A percentile compares a stretch with the other conserved stretches of the same genome.
These are phyloP conservation scores for Malacoctenus gilli DNA, from an alignment of 2,797 vertebrate genomes.

Conservation along the genomic window DNA sequence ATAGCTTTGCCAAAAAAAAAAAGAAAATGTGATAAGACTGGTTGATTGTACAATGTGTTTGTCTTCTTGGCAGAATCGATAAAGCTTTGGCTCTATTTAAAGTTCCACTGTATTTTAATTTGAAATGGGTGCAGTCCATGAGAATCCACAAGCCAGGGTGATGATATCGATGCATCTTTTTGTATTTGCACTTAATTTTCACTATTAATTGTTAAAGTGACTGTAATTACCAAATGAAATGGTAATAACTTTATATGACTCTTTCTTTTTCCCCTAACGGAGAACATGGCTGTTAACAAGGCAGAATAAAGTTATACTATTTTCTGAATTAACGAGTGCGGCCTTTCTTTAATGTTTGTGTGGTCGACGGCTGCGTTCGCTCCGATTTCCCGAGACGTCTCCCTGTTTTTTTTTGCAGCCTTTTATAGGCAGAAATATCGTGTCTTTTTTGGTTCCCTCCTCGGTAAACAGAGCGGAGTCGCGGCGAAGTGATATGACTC, in stretches of 20 bases:
- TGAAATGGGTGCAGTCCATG: constrained; percentile 32
- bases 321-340: too few relatives aligned
- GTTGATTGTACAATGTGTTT: constrained; percentile 72
- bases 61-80: constrained; percentile 58
- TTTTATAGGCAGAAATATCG: constrained; percentile 14
- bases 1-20: constrained; percentile 69
- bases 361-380: constrained; percentile 15
- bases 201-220: constrained; percentile 47
- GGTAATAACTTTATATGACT: constrained; percentile 54
- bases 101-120: constrained; percentile 48
- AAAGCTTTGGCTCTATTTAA: constrained; percentile 56
- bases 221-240: constrained; percentile 58
- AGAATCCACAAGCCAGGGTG: constrained; percentile 32
- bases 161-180: constrained; percentile 47
- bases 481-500: constrained; percentile 29
- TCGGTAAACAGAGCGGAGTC: constrained; percentile 3
- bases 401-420: background rate
- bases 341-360: too few relatives aligned
- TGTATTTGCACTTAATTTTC: constrained; percentile 71
- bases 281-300: constrained; percentile 58
- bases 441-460: background rate
- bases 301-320: constrained; percentile 72
- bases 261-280: constrained; percentile 17
- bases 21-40: constrained; percentile 62
- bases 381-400: too few relatives aligned